Percentiles rank a stretch among this genome's conserved stretches.
phyloP scores from a whole-genome alignment of 2,888 invertebrate species.

The Metalampra italica region DNA sequence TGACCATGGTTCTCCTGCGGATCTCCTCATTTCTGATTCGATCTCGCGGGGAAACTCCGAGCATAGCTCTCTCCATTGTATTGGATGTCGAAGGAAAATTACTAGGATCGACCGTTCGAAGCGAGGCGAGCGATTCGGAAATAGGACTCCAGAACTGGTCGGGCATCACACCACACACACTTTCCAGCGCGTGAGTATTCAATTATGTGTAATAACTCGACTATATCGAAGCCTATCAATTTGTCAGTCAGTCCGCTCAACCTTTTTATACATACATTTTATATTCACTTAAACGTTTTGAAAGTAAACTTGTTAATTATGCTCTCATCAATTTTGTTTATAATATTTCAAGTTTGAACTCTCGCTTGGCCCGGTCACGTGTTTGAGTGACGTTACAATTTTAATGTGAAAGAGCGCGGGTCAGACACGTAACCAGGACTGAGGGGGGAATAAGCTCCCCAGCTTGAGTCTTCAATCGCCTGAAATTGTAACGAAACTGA shows the following conservation, averaged over 20 bases:
- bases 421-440: no score
- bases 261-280: slow-evolving; percentile 28
- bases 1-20: no score
- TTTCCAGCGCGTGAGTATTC: slow-evolving; percentile 55
- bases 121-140: no score
- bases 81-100: no score
- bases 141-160: slow-evolving; percentile 28
- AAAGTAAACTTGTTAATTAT: slow-evolving; percentile 69
- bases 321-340: slow-evolving; percentile 56
- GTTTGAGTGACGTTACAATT: slow-evolving; percentile 55
- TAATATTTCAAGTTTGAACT: slow-evolving; percentile 44
- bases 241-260: slow-evolving; percentile 44
- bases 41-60: no score
- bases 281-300: slow-evolving; percentile 58
- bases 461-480: no score
- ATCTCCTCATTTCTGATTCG: no score
- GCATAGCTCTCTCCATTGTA: no score
- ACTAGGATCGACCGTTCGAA: no score
- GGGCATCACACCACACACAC: slow-evolving; percentile 30
- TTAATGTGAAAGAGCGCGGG: slow-evolving; percentile 25
- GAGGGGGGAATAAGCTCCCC: no score
- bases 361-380: slow-evolving; percentile 20
- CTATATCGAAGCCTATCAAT: slow-evolving; percentile 58
- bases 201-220: slow-evolving; percentile 61
- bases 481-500: no score